Evolutionary conservation across 2,888 invertebrate genomes (phyloP).

Genomic region (Coecobrya sp.): DNA sequence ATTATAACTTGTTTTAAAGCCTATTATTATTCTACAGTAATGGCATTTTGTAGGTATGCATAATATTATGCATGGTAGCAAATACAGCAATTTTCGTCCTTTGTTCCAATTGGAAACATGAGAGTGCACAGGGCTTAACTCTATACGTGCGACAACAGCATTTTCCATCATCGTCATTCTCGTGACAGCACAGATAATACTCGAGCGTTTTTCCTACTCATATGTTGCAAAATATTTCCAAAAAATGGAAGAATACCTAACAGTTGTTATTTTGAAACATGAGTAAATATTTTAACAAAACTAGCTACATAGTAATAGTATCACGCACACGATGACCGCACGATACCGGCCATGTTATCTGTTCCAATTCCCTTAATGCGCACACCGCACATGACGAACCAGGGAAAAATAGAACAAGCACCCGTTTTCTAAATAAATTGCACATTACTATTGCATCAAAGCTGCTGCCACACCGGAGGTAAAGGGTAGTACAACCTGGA

Average conservation of each 20-base stretch:
- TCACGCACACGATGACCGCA: background rate
- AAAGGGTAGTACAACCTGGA: background rate
- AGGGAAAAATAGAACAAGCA: constrained; percentile 20
- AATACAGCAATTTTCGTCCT: background rate
- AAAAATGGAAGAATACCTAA: background rate
- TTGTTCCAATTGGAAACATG: constrained; percentile 23
- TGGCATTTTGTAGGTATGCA: background rate
- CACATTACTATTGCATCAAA: constrained; percentile 68
- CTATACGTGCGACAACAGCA: background rate
- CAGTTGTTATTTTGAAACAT: background rate
- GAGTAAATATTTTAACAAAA: background rate
- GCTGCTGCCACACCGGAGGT: background rate
- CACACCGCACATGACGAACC: constrained; percentile 7
- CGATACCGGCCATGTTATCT: constrained; percentile 12
- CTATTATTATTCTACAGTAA: too few relatives aligned
- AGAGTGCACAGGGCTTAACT: background rate
- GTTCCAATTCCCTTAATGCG: background rate
- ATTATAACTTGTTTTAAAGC: background rate
- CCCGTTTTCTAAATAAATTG: constrained; percentile 39
- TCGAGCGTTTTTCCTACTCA: background rate
- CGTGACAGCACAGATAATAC: background rate
- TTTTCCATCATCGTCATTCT: constrained; percentile 30
- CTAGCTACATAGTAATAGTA: background rate
- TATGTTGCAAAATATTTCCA: constrained; percentile 25
- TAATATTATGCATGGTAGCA: background rate